Evolutionary conservation across 2,113 vertebrate species (phyloP), one percentile per base, ranked within the genome.

Genomic region (Steatornis caripensis): DNA sequence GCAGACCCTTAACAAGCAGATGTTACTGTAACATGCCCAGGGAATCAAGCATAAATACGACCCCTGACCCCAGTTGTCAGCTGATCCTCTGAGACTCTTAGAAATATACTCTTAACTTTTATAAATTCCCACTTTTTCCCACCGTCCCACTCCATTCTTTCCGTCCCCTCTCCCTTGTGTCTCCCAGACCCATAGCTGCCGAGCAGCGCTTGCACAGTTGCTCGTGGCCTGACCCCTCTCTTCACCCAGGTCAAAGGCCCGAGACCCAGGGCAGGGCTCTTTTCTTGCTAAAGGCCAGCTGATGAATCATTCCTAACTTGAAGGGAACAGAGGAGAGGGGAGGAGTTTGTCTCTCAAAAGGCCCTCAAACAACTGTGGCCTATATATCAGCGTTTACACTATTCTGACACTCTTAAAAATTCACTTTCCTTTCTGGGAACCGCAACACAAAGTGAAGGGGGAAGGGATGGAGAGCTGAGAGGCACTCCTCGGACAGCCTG

Each of bases 11-110:
- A 98, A 99, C 98, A 99, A 98, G 98, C 98, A 99, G 99, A 99
- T 99, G 99, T 99, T 99, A 99, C 99, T 99, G 99, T 99, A 99
- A 99, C 98, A 97, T 98, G 98, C 97, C 97, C 98, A 98, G 98
- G 98, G 99, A 99, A 98, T 99, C 98, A 97, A 98, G 98, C 97
- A 98, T 98, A 99, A 99, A 99, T 98, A 99, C 58, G 97, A 99
- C 99, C 99, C 97, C 93, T 99, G 99, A 99, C 99, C 99, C 83
- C 10, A 6, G 91, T 90, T 99, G 99, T 99, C 99, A 99, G 99
- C 99, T 99, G 99, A 99, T 99, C 98, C 96, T 86, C 98, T 96
- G 97, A 98, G 98, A 97, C 97, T 98, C 98, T 99, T 99, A 99
- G 99, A 99, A 99, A 99, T 99, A 98, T 98, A 99, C 99, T 99